Conservation (phyloP, 1,140 invertebrate species). For the Drosophila sechellia region DNA sequence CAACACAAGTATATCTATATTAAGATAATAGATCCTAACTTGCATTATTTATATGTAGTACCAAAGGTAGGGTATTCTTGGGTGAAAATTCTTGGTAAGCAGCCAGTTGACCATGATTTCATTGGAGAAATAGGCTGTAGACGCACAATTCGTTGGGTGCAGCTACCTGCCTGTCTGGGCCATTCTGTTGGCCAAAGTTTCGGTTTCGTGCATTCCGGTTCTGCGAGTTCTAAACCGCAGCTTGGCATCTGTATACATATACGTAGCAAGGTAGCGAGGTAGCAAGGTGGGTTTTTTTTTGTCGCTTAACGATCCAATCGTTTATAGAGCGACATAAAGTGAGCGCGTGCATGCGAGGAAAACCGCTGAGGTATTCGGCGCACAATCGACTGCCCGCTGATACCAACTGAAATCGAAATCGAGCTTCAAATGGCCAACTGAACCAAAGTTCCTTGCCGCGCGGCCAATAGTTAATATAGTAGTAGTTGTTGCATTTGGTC, state of each 20-base stretch:
- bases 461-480: constrained; percentile 15
- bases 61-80: not conserved
- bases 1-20: not conserved
- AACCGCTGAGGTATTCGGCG: constrained; percentile 54
- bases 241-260: constrained; percentile 5
- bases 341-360: constrained; percentile 30
- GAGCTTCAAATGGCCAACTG: constrained; percentile 45
- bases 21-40: no score
- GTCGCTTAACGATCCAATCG: not conserved
- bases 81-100: not conserved
- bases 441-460: constrained; percentile 52
- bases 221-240: constrained; percentile 25
- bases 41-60: no score
- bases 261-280: not conserved
- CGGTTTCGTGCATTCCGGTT: constrained; percentile 29
- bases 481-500: constrained; percentile 25
- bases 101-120: not conserved
- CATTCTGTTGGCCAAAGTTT: constrained; percentile 19
- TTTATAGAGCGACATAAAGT: constrained; percentile 32
- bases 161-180: constrained; percentile 2
- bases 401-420: constrained; percentile 54
- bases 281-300: constrained; percentile 10
- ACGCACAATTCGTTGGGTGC: constrained; percentile 5
- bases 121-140: not conserved
- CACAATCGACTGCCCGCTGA: constrained; percentile 53